A percentile compares a stretch with the other conserved stretches of the same genome.
These are phyloP conservation scores for Acromyrmex charruanus DNA, from an alignment of 1,140 invertebrate species.

Conservation along the genomic window DNA sequence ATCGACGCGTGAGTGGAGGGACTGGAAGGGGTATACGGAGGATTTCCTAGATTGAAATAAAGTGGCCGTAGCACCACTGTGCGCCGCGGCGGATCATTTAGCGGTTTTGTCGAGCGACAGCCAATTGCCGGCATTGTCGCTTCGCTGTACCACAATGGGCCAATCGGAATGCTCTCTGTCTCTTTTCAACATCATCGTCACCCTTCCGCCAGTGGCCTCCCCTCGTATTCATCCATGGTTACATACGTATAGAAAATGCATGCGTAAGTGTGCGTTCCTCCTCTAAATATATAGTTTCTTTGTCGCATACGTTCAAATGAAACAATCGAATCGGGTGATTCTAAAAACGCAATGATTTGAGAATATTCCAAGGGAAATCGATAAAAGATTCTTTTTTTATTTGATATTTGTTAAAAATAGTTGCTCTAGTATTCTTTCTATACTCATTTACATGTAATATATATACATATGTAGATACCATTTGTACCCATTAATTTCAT, in stretches of 20 bases:
- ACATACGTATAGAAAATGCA: background rate
- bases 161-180: constrained; percentile 86
- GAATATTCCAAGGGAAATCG: background rate
- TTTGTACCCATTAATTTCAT: background rate
- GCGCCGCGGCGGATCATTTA: constrained; percentile 86
- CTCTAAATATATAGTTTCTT: constrained; percentile 41
- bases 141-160: constrained; percentile 86
- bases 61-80: constrained; percentile 85
- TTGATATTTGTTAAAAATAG: background rate
- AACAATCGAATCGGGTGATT: constrained; percentile 38
- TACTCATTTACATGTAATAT: background rate
- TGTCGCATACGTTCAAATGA: constrained; percentile 22
- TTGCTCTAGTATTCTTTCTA: background rate
- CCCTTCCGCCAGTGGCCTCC: constrained; percentile 58
- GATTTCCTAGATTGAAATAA: constrained; percentile 87
- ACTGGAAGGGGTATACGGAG: constrained; percentile 68
- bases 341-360: background rate
- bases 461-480: background rate
- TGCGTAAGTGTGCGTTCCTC: background rate
- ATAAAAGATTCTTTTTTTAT: background rate
- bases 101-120: constrained; percentile 87
- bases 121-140: constrained; percentile 87
- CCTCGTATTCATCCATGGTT: background rate
- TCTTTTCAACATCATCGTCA: constrained; percentile 78
- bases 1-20: constrained; percentile 72